phyloP scores from a whole-genome alignment of 2,797 vertebrate species.

The Typhlichthys eigenmanni region DNA sequence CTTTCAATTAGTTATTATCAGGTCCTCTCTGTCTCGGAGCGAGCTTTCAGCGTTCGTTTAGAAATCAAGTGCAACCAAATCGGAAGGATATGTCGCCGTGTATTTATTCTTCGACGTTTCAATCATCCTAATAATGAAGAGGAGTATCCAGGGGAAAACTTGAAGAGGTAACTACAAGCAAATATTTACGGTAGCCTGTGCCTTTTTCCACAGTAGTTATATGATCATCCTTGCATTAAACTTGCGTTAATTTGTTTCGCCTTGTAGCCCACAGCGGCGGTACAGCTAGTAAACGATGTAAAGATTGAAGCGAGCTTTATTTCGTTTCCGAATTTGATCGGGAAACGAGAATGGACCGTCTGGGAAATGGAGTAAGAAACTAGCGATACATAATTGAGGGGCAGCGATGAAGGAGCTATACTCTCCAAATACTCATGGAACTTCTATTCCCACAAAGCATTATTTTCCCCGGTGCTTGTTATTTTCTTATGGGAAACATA shows the following conservation, averaged over 20 bases:
- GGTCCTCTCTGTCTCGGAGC: slow-evolving; percentile 84
- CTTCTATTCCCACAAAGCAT: slow-evolving; percentile 67
- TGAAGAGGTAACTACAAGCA: slow-evolving; percentile 79
- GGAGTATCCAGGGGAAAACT: slow-evolving; percentile 76
- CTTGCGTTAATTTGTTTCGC: slow-evolving; percentile 59
- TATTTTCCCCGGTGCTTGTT: slow-evolving; percentile 54
- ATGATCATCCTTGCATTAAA: slow-evolving; percentile 63
- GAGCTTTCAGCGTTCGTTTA: slow-evolving; percentile 76
- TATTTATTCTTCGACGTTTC: slow-evolving; percentile 70
- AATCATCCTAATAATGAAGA: slow-evolving; percentile 66
- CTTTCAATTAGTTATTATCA: slow-evolving; percentile 96
- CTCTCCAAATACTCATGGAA: slow-evolving; percentile 65
- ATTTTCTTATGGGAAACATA: slow-evolving; percentile 61
- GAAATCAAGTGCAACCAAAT: slow-evolving; percentile 67
- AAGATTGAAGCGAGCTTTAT: slow-evolving; percentile 31
- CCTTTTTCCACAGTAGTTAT: slow-evolving; percentile 43
- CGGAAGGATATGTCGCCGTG: slow-evolving; percentile 67
- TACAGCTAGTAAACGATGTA: slow-evolving; percentile 26
- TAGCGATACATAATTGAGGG: slow-evolving; percentile 63
- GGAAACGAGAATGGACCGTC: slow-evolving; percentile 44
- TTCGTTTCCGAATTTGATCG: slow-evolving; percentile 51
- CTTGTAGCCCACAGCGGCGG: slow-evolving; percentile 44
- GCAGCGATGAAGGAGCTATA: slow-evolving; percentile 57
- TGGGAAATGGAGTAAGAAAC: slow-evolving; percentile 56
- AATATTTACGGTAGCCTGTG: slow-evolving; percentile 66